Conservation (phyloP, 2,888 invertebrate species). For the Xanthia icteritia region DNA sequence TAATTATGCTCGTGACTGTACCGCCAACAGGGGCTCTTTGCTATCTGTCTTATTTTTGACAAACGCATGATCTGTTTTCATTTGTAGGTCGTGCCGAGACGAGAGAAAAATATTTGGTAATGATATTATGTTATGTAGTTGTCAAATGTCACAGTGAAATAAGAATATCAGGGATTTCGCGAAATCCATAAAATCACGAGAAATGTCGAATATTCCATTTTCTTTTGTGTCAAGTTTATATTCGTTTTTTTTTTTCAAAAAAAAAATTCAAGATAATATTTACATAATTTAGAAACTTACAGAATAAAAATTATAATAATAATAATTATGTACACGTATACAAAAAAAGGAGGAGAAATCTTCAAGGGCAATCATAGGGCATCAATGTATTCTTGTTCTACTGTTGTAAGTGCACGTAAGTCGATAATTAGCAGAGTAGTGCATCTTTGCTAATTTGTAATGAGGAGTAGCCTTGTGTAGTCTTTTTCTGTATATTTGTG, state of each 20-base stretch:
- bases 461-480: too few relatives aligned
- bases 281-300: too few relatives aligned
- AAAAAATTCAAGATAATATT: too few relatives aligned
- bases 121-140: neutral
- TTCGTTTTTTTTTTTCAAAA: neutral
- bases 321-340: too few relatives aligned
- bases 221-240: slow-evolving; percentile 3
- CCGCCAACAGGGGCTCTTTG: neutral
- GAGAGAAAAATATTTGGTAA: neutral
- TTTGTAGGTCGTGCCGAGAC: neutral
- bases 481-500: neutral
- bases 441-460: neutral
- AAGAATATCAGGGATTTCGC: neutral
- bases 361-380: too few relatives aligned
- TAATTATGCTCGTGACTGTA: neutral
- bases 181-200: neutral
- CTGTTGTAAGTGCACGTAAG: neutral
- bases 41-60: neutral
- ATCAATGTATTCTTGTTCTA: too few relatives aligned
- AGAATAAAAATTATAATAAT: too few relatives aligned
- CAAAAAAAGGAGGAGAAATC: too few relatives aligned
- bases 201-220: neutral
- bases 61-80: neutral
- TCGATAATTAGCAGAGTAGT: neutral
- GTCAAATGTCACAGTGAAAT: neutral